These are phyloP conservation scores for Lasius platythorax DNA, from an alignment of 2,888 invertebrate species.

Conservation along the genomic window DNA sequence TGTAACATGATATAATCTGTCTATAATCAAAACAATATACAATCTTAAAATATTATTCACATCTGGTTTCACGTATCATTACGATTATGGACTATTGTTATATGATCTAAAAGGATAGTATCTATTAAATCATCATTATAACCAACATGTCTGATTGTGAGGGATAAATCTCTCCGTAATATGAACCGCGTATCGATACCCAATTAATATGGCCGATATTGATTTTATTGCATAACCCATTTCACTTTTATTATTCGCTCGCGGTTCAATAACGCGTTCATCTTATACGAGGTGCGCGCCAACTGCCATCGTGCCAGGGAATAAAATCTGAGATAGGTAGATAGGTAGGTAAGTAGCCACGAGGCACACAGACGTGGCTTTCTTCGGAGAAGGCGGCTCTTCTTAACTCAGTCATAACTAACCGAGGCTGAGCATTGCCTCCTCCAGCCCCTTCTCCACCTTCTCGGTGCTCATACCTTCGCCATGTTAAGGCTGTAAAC, in stretches of 20 bases:
- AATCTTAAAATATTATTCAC: background rate
- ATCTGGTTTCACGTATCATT: background rate
- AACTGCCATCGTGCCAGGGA: slow-evolving; percentile 58
- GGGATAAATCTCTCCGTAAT: background rate
- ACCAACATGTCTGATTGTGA: background rate
- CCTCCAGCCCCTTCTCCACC: slow-evolving; percentile 39
- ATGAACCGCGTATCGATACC: background rate
- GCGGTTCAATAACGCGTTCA: slow-evolving; percentile 38
- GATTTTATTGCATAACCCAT: slow-evolving; percentile 32
- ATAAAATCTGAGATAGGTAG: slow-evolving; percentile 52
- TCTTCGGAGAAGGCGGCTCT: slow-evolving; percentile 64
- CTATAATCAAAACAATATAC: background rate
- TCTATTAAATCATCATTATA: background rate
- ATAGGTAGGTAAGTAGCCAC: slow-evolving; percentile 55
- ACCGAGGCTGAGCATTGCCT: slow-evolving; percentile 67
- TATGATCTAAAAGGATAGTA: background rate
- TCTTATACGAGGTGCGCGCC: slow-evolving; percentile 56
- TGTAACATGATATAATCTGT: background rate
- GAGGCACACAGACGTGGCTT: slow-evolving; percentile 53
- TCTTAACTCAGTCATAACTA: slow-evolving; percentile 79
- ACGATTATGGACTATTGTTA: background rate
- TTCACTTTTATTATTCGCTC: slow-evolving; percentile 35
- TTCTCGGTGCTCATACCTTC: slow-evolving; percentile 58
- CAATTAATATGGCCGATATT: slow-evolving; percentile 26
- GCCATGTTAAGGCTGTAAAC: slow-evolving; percentile 76